Evolutionary conservation across 1,140 invertebrate genomes (phyloP).

Genomic region (Elymnias hypermnestra): DNA sequence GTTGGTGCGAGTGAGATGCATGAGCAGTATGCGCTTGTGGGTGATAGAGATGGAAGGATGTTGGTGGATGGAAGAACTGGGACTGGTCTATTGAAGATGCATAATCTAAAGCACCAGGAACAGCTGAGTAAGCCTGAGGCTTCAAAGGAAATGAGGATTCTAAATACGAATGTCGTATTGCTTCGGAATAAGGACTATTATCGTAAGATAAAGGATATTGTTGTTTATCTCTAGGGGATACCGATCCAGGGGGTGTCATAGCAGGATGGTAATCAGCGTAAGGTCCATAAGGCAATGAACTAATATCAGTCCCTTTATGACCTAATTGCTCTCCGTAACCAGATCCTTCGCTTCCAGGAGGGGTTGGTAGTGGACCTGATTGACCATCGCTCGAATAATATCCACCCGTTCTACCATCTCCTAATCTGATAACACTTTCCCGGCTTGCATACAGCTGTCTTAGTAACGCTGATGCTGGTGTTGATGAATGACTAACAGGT

Average conservation of each 20-base stretch:
- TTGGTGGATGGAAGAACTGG: constrained; percentile 88
- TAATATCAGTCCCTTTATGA: constrained; percentile 62
- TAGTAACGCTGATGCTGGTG: constrained; percentile 89
- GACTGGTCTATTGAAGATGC: constrained; percentile 81
- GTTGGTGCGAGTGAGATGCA: constrained; percentile 61
- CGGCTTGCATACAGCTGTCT: constrained; percentile 94
- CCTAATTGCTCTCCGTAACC: constrained; percentile 83
- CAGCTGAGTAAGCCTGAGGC: constrained; percentile 89
- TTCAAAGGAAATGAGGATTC: constrained; percentile 88
- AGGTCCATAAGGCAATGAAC: constrained; percentile 75
- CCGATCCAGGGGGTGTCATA: constrained; percentile 96
- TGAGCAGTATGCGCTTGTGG: constrained; percentile 78
- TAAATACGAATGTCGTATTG: constrained; percentile 77
- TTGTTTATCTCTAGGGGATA: constrained; percentile 93
- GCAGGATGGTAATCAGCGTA: constrained; percentile 92
- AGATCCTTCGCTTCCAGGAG: constrained; percentile 88
- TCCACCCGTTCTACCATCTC: constrained; percentile 78
- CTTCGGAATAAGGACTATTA: constrained; percentile 64
- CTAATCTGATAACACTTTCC: constrained; percentile 92
- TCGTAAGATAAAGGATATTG: constrained; percentile 76
- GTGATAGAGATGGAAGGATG: constrained; percentile 93
- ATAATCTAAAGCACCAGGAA: constrained; percentile 73
- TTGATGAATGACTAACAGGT: constrained; percentile 67
- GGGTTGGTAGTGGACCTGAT: constrained; percentile 88
- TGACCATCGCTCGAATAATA: constrained; percentile 76